Conservation (phyloP, 2,113 vertebrate species). For the Scomber scombrus region DNA sequence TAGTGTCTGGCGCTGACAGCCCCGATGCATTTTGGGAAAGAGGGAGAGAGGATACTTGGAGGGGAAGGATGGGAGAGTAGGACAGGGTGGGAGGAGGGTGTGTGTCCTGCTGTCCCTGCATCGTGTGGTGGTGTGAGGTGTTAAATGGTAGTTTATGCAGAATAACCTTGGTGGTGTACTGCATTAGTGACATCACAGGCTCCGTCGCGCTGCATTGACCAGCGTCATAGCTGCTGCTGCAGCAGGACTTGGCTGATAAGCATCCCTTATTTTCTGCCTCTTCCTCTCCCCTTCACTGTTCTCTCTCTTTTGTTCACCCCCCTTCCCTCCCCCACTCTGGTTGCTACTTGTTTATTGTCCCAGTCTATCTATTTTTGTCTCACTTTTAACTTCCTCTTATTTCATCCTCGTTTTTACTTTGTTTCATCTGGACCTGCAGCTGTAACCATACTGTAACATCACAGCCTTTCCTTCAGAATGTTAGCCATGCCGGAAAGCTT, state of each 20-base stretch:
- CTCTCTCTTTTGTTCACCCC: background rate
- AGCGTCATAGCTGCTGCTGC: slow-evolving; percentile 76
- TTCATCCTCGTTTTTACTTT: background rate
- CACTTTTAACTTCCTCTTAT: slow-evolving; percentile 26
- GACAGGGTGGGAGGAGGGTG: slow-evolving; percentile 13
- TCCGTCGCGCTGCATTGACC: slow-evolving; percentile 68
- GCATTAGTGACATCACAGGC: slow-evolving; percentile 83
- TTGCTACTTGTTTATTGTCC: slow-evolving; percentile 22
- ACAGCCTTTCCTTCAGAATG: slow-evolving; percentile 9
- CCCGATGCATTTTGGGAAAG: slow-evolving; percentile 74
- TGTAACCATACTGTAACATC: slow-evolving; percentile 37
- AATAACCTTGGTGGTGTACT: slow-evolving; percentile 83
- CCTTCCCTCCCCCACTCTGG: background rate
- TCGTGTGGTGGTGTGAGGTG: slow-evolving; percentile 43
- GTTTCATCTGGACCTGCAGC: slow-evolving; percentile 52
- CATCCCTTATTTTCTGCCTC: slow-evolving; percentile 40
- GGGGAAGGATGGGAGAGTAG: slow-evolving; percentile 21
- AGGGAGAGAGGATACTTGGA: slow-evolving; percentile 34
- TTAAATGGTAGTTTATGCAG: slow-evolving; percentile 65
- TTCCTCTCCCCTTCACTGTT: slow-evolving; percentile 19
- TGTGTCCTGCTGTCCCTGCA: slow-evolving; percentile 36
- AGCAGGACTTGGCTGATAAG: slow-evolving; percentile 67
- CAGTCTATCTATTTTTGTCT: slow-evolving; percentile 3
- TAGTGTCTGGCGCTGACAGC: slow-evolving; percentile 72
- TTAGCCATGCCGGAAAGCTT: slow-evolving; percentile 39